A percentile compares a stretch with the other conserved stretches of the same genome.
These are phyloP conservation scores for Rana temporaria DNA, from an alignment of 2,113 vertebrate genomes.

Conservation along the genomic window DNA sequence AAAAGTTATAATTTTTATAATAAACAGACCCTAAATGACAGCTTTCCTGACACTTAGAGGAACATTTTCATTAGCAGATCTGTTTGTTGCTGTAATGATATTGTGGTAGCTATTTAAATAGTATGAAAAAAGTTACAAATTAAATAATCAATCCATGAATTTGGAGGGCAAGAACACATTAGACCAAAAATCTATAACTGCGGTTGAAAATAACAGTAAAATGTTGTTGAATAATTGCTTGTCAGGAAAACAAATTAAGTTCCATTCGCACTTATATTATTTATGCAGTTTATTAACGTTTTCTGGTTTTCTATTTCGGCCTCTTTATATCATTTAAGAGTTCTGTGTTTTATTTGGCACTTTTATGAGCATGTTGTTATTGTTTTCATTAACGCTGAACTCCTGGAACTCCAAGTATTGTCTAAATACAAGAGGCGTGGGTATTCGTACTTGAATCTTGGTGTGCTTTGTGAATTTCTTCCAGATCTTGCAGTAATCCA, in stretches of 20 bases:
- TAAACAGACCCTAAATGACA: no score
- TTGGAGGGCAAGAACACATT: slow-evolving; percentile 2
- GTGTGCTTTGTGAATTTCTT: no score
- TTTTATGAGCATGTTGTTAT: neutral
- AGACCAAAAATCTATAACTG: slow-evolving; percentile 32
- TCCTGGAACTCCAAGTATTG: no score
- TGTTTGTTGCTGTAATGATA: no score
- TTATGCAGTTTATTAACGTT: slow-evolving; percentile 43
- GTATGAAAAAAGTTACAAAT: neutral
- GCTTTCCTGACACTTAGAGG: no score
- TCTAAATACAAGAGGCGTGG: no score
- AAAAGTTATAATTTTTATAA: no score
- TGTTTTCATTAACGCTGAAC: neutral
- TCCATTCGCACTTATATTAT: slow-evolving; percentile 32
- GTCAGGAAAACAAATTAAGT: slow-evolving; percentile 43
- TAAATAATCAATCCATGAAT: slow-evolving; percentile 20
- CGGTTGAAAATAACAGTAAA: slow-evolving; percentile 27
- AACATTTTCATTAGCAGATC: no score
- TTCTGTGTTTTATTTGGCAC: neutral
- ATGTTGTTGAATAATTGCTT: slow-evolving; percentile 26
- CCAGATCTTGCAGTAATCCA: no score
- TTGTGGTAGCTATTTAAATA: no score
- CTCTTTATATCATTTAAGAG: slow-evolving; percentile 3
- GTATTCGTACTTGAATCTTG: no score
- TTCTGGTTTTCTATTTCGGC: slow-evolving; percentile 18